Percentiles rank a stretch among this genome's conserved stretches.
These are phyloP conservation scores for Parazoanthus darwini DNA, from an alignment of 92 coral and sea anemone genomes.

Conservation along the genomic window DNA sequence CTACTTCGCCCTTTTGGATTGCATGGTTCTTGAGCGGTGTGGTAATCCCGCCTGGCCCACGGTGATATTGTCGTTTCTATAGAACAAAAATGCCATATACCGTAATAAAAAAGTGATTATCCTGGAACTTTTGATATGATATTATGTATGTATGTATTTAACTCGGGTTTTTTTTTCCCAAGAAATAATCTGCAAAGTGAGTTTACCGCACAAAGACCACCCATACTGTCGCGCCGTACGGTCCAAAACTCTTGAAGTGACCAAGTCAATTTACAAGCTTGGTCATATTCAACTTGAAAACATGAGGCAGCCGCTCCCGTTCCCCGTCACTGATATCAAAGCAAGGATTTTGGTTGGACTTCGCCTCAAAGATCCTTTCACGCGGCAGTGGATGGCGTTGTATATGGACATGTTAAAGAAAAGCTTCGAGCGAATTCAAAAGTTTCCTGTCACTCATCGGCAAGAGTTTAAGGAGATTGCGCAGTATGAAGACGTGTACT, in stretches of 20 bases:
- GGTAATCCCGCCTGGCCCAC: too few relatives aligned
- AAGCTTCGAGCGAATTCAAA: constrained; percentile 49
- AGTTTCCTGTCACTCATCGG: constrained; percentile 48
- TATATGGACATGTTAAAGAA: constrained; percentile 69
- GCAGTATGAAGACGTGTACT: constrained; percentile 67
- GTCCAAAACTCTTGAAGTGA: constrained; percentile 40
- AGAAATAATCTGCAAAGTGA: constrained; percentile 72
- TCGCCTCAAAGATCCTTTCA: constrained; percentile 63
- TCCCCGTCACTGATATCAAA: constrained; percentile 62
- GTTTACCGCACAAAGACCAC: constrained; percentile 61
- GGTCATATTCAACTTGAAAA: constrained; percentile 47
- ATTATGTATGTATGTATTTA: too few relatives aligned
- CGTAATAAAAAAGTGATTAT: too few relatives aligned
- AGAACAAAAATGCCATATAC: too few relatives aligned
- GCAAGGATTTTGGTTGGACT: constrained; percentile 51
- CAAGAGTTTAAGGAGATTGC: constrained; percentile 64
- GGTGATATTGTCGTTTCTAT: too few relatives aligned
- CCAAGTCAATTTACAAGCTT: constrained; percentile 63
- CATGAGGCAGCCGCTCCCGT: constrained; percentile 51
- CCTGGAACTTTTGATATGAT: too few relatives aligned
- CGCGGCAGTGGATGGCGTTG: constrained; percentile 68
- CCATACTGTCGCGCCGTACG: constrained; percentile 60
- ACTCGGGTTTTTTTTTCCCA: background rate
- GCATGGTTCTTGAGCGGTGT: too few relatives aligned
- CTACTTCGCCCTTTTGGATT: too few relatives aligned